phyloP scores from a whole-genome alignment of 1,140 invertebrate genomes.

The Hylaeus volcanicus region DNA sequence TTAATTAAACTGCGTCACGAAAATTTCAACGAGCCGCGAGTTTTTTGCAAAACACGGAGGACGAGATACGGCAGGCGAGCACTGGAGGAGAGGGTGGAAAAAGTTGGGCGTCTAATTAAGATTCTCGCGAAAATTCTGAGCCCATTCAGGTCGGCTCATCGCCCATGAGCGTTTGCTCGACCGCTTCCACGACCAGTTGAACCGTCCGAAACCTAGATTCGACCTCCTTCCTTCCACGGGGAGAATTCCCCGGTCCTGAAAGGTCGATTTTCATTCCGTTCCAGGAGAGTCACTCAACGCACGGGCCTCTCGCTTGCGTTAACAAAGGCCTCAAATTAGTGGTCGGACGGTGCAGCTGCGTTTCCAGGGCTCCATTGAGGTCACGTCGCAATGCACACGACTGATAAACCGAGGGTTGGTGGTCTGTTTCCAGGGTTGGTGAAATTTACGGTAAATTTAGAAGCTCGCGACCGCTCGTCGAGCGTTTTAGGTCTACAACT shows the following conservation, averaged over 20 bases:
- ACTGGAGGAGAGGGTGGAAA: background rate
- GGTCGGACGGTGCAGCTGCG: slow-evolving; percentile 44
- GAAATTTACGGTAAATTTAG: slow-evolving; percentile 7
- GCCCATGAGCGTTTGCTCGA: background rate
- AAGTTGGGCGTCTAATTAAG: slow-evolving; percentile 24
- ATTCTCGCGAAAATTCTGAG: slow-evolving; percentile 11
- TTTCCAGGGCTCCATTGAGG: slow-evolving; percentile 50
- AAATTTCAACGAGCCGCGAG: background rate
- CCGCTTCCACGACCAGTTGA: background rate
- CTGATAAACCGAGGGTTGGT: slow-evolving; percentile 13
- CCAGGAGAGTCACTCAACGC: slow-evolving; percentile 33
- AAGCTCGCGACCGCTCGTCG: background rate
- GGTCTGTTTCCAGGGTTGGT: background rate
- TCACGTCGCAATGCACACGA: slow-evolving; percentile 31
- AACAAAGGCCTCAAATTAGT: slow-evolving; percentile 68
- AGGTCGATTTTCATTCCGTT: slow-evolving; percentile 46
- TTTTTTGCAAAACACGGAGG: background rate
- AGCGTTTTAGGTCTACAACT: background rate
- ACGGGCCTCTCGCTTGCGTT: slow-evolving; percentile 53
- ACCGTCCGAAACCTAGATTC: slow-evolving; percentile 11
- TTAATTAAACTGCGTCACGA: slow-evolving; percentile 25
- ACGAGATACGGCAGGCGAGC: too few relatives aligned
- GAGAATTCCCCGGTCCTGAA: slow-evolving; percentile 11
- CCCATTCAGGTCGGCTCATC: slow-evolving; percentile 9
- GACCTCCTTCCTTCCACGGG: background rate